Base-by-base conservation (phyloP, 2,888 invertebrate genomes). In the Muschampia plurimacula region DNA sequence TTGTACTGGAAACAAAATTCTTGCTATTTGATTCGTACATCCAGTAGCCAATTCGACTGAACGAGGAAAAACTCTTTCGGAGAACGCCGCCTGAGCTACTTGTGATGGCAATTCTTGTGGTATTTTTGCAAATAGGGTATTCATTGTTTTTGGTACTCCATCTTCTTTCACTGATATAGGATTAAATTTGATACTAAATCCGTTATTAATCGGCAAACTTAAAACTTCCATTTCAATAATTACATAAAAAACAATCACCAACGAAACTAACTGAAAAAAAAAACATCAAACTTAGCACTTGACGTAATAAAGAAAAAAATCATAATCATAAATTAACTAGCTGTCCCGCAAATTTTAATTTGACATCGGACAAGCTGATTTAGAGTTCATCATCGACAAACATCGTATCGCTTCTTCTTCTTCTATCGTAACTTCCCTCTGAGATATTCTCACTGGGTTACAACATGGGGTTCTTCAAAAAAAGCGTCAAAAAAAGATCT, bases 1-100 rank as follows among this genome's bases (percentile, higher is more conserved):
- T 64, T 76, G 80, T 3, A 72, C 36, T 0, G 87, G 84, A 69
- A 81, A 82, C 60, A 86, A 52, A 74, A 87, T 77, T 79, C 83
- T 89, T 0, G 84, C 85, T 67, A 89, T 81, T 82, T 89, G 87
- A 77, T 90, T 89, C 1, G 86, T 75, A 76, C 83, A 85, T 57
- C 86, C 87, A 10, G 74, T 69, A 13, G 83, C 80, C 5, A 82
- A 66, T 0, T 83, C 80, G 0, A 77, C 69, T 2, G 77, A 69
- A 60, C 83, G 79, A 2, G 83, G 76, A 36, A 83, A 77, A 39
- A 81, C 80, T 36, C 79, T 71, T 63, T 84, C 83, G 0, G 81
- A 76, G 15, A 85, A 73, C 28, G 82, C 71, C 64, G 84, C 82
- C 0, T 66, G 46, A 10, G 77, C 67, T 3, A 74, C 75, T 22